phyloP scores from a whole-genome alignment of 2,797 vertebrate genomes.

The Girardinus metallicus region DNA sequence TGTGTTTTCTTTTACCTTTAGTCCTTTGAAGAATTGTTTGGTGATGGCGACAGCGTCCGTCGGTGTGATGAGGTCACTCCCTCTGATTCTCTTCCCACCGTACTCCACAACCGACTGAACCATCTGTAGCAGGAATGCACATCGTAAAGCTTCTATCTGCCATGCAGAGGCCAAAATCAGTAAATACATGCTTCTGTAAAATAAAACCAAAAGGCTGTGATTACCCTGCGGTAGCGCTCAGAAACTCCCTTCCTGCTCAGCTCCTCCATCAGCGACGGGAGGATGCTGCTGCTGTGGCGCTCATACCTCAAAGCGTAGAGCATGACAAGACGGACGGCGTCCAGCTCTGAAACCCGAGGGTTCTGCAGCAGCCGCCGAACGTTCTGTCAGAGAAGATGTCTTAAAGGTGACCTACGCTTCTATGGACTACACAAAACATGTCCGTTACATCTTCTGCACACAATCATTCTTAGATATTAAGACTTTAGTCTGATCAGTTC shows the following conservation, averaged over 20 bases:
- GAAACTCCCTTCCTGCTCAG: conserved; percentile 85
- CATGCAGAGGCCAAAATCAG: not conserved
- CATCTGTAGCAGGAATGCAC: conserved; percentile 76
- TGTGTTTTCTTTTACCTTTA: conserved; percentile 84
- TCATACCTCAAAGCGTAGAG: conserved; percentile 95
- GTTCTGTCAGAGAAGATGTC: conserved; percentile 73
- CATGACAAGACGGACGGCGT: conserved; percentile 90
- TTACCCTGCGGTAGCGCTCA: conserved; percentile 83
- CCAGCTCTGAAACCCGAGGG: conserved; percentile 85
- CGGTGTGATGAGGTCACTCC: conserved; percentile 92
- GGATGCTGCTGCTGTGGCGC: conserved; percentile 88
- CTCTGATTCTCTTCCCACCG: conserved; percentile 91
- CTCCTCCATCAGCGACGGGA: conserved; percentile 85
- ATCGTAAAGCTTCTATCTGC: not conserved
- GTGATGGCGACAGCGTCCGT: conserved; percentile 96
- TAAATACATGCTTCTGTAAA: not conserved
- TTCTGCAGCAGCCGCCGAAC: conserved; percentile 90
- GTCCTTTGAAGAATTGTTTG: conserved; percentile 97
- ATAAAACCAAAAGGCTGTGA: not conserved
- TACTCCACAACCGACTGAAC: conserved; percentile 91
- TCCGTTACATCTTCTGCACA: too few relatives aligned
- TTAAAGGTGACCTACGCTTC: not conserved
- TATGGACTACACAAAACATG: too few relatives aligned
- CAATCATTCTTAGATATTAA: too few relatives aligned
- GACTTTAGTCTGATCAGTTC: too few relatives aligned